These are phyloP conservation scores for Apteryx owenii DNA, from an alignment of 2,113 vertebrate species.

Conservation along the genomic window DNA sequence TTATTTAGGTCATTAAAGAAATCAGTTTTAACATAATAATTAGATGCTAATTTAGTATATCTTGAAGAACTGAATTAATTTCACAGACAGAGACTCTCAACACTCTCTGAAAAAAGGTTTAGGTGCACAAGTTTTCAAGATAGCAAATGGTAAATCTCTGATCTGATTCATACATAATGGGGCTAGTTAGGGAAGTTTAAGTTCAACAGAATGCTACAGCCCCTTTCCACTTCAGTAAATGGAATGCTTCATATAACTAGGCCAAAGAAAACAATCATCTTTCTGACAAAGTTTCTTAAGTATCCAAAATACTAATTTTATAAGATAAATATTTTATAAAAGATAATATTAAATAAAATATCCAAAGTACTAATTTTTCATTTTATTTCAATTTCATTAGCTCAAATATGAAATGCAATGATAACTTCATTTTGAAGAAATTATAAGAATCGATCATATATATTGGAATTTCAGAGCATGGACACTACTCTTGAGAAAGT, in stretches of 20 bases:
- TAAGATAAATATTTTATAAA: too few species aligned
- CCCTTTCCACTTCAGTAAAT: background rate
- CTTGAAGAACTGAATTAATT: background rate
- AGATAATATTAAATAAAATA: too few species aligned
- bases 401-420: too few species aligned
- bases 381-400: too few species aligned
- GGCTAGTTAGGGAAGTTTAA: background rate
- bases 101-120: background rate
- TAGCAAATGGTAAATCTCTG: fast-evolving
- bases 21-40: background rate
- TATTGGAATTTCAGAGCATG: too few species aligned
- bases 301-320: too few species aligned
- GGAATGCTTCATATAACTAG: fast-evolving
- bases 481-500: too few species aligned
- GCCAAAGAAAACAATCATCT: background rate
- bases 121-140: fast-evolving
- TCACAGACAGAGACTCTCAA: background rate
- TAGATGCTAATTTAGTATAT: background rate
- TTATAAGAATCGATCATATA: too few species aligned
- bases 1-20: background rate
- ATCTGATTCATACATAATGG: fast-evolving
- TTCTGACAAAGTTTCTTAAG: background rate
- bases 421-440: too few species aligned
- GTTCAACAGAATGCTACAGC: background rate
- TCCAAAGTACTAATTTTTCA: too few species aligned